A percentile compares a stretch with the other conserved stretches of the same genome.
phyloP scores from a whole-genome alignment of 2,888 invertebrate genomes.

The Epirrhoe tristata region DNA sequence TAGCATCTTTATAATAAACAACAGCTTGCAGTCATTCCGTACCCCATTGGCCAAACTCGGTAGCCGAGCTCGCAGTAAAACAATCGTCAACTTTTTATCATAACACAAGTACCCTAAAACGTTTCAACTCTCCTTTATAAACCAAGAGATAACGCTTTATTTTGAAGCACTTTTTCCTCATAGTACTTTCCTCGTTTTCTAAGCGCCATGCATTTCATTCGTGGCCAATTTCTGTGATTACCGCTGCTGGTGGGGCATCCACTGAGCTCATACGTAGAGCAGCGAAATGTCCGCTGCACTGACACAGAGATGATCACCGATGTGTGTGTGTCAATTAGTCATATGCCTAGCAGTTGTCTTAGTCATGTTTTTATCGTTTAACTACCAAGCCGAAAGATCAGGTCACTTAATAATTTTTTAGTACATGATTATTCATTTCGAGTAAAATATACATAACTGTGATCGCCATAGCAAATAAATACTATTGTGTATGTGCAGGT shows the following conservation, averaged over 20 bases:
- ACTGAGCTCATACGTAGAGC: constrained; percentile 4
- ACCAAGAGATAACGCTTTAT: constrained; percentile 12
- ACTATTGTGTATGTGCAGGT: too few species aligned
- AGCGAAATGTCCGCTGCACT: background rate
- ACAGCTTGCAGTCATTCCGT: background rate
- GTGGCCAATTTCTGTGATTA: constrained; percentile 24
- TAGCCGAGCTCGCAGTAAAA: background rate
- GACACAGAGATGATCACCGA: background rate
- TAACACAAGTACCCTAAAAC: background rate
- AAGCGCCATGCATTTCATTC: constrained; percentile 19
- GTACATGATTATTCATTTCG: too few species aligned
- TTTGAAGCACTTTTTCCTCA: constrained; percentile 9
- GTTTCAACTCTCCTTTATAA: constrained; percentile 17
- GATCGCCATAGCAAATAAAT: too few species aligned
- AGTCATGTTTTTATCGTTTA: too few species aligned
- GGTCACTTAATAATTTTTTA: too few species aligned
- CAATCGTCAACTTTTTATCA: background rate
- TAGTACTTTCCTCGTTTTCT: constrained; percentile 12
- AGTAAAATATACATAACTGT: too few species aligned
- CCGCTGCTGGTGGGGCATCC: constrained; percentile 4
- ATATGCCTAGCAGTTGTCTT: too few species aligned
- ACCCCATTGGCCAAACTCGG: background rate
- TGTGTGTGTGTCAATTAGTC: too few species aligned
- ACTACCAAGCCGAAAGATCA: too few species aligned
- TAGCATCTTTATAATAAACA: background rate